Evolutionary conservation across 64 coral and sea anemone species (phyloP).

Genomic region (Montipora foliosa): DNA sequence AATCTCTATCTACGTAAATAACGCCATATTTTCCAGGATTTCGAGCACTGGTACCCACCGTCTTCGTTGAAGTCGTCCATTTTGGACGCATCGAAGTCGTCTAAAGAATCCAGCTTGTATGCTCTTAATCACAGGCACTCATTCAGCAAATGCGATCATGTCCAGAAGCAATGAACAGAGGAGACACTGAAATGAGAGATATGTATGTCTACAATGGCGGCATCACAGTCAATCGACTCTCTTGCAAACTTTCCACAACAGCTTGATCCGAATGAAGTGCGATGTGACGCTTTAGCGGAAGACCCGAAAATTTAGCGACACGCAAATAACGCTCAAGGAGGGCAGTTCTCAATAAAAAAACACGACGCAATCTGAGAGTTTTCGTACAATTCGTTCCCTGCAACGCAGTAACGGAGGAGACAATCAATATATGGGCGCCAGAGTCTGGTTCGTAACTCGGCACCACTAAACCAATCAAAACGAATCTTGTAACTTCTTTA

Average conservation of each 20-base stretch:
- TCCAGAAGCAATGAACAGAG: not conserved
- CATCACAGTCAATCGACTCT: conserved; percentile 27
- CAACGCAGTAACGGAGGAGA: conserved; percentile 40
- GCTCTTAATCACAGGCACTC: conserved; percentile 9
- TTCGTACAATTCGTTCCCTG: not conserved
- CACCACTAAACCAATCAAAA: conserved; percentile 9
- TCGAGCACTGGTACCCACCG: conserved; percentile 22
- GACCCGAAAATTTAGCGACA: not conserved
- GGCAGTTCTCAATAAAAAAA: not conserved
- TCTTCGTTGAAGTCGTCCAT: conserved; percentile 50
- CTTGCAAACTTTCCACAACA: not conserved
- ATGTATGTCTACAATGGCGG: conserved; percentile 21
- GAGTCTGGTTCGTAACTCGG: conserved; percentile 2
- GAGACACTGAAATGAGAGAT: not conserved
- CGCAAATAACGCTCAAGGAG: not conserved
- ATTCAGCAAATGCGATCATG: conserved; percentile 3
- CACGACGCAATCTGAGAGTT: not conserved
- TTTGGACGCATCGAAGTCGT: conserved; percentile 50
- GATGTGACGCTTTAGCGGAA: not conserved
- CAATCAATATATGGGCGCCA: conserved; percentile 9
- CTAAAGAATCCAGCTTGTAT: conserved; percentile 34
- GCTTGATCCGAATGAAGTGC: not conserved
- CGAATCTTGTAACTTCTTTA: conserved; percentile 3
- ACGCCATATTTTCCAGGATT: conserved; percentile 1
- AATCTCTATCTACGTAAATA: conserved; percentile 3